Conservation (phyloP, 2,113 vertebrate genomes). For the Bucco capensis region DNA sequence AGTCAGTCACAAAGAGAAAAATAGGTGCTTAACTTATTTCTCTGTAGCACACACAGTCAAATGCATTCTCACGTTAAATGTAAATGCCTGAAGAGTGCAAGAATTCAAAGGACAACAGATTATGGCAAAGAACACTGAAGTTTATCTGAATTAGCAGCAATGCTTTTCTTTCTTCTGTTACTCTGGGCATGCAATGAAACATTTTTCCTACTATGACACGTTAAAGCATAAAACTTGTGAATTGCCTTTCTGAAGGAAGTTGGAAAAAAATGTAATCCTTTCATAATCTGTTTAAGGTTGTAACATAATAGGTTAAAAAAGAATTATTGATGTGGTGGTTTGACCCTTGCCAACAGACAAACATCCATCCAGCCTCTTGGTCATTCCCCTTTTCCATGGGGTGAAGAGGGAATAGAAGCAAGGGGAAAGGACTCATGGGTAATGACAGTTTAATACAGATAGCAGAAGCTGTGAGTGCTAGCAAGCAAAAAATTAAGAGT, state of each 20-base stretch:
- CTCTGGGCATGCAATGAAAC: conserved; percentile 30
- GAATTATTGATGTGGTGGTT: not conserved
- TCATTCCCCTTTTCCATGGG: not conserved
- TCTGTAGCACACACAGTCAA: not conserved
- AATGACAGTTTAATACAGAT: not conserved
- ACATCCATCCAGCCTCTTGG: not conserved
- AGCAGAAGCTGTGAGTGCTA: not conserved
- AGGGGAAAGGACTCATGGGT: not conserved
- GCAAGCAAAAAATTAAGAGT: not conserved
- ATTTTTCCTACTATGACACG: conserved; percentile 37
- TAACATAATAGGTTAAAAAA: not conserved
- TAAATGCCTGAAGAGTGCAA: conserved; percentile 18
- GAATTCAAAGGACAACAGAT: conserved; percentile 29
- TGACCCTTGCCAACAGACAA: not conserved
- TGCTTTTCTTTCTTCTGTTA: conserved; percentile 20
- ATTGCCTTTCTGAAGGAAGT: conserved; percentile 37
- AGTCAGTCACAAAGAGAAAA: conserved; percentile 13
- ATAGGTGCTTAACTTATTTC: not conserved
- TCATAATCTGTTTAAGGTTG: not conserved
- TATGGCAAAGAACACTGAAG: conserved; percentile 26
- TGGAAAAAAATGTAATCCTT: not conserved
- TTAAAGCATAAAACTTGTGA: conserved; percentile 45
- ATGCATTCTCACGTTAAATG: conserved; percentile 20
- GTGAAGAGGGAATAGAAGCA: not conserved
- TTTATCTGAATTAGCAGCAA: conserved; percentile 58